Conservation (phyloP, 2,797 vertebrate species). For the Eulemur mongoz region DNA sequence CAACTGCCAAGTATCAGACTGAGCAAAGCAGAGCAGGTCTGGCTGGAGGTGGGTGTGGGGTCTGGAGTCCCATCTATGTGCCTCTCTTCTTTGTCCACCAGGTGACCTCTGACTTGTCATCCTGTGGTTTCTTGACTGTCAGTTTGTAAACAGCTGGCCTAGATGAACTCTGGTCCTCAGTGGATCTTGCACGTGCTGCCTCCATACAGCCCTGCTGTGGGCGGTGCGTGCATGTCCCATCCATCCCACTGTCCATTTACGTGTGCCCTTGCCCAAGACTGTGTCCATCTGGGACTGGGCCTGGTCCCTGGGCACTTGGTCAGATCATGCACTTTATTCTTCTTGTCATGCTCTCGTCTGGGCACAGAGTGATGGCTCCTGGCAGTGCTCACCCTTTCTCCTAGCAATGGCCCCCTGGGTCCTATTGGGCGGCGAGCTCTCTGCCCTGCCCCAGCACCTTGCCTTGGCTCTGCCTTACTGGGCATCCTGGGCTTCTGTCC, state of each 20-base stretch:
- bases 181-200: neutral
- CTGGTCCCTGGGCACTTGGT: neutral
- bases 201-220: neutral
- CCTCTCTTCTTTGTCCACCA: neutral
- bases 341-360: neutral
- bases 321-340: neutral
- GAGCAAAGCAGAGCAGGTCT: neutral
- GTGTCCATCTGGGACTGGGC: neutral
- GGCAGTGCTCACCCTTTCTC: neutral
- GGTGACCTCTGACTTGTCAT: neutral
- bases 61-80: rapidly evolving
- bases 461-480: neutral
- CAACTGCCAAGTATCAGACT: neutral
- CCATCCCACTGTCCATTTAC: neutral
- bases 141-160: neutral
- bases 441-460: neutral
- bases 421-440: neutral
- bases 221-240: rapidly evolving
- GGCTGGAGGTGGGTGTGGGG: neutral
- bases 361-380: too few species aligned
- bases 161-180: neutral
- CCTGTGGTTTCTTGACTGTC: neutral
- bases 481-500: neutral
- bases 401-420: neutral
- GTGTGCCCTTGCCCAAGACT: neutral